Evolutionary conservation across 1,140 invertebrate species (phyloP).

Genomic region (Cecropterus lyciades): DNA sequence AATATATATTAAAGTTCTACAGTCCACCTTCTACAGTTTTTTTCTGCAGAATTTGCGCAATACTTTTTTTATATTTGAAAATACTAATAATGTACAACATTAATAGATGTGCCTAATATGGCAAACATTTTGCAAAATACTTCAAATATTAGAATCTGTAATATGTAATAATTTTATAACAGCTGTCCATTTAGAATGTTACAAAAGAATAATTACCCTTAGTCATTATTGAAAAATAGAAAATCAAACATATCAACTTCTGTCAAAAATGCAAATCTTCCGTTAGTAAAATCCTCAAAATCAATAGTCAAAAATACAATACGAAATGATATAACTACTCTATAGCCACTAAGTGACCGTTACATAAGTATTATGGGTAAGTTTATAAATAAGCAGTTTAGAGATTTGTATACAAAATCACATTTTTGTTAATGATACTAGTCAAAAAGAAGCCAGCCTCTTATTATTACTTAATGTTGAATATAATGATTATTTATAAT

Average conservation of each 20-base stretch:
- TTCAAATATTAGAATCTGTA: neutral
- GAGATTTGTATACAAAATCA: conserved; percentile 1
- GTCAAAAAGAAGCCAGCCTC: conserved; percentile 33
- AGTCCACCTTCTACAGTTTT: no score
- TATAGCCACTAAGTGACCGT: neutral
- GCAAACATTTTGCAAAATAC: neutral
- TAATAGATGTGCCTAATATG: no score
- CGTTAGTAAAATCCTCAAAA: conserved; percentile 8
- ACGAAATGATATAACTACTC: conserved; percentile 20
- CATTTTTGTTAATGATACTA: conserved; percentile 4
- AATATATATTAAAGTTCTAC: no score
- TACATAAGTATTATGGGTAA: conserved; percentile 14
- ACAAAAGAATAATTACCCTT: conserved; percentile 10
- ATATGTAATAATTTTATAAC: neutral
- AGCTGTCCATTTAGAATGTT: conserved; percentile 23
- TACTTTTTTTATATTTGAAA: no score
- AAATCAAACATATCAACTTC: conserved; percentile 21
- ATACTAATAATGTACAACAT: no score
- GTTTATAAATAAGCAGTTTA: neutral
- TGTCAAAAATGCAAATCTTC: conserved; percentile 24
- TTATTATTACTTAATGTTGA: neutral
- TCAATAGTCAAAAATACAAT: conserved; percentile 39
- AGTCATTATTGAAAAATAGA: conserved; percentile 26
- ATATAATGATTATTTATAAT: no score
- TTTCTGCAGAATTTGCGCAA: no score